Evolutionary conservation across 2,797 vertebrate species (phyloP).

Genomic region (Melanogrammus aeglefinus): DNA sequence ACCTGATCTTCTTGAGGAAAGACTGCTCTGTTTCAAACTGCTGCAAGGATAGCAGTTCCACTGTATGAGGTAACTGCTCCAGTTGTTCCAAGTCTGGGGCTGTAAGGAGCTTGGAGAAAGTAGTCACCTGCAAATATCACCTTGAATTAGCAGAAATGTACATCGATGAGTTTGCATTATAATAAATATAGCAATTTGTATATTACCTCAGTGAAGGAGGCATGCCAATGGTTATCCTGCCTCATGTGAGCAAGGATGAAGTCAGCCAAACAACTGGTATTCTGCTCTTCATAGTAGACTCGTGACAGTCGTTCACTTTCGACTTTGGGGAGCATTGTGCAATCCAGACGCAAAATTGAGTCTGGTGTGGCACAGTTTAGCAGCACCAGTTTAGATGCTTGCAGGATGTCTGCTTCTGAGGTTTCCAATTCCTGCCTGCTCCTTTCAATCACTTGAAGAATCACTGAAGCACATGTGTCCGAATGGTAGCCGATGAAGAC

Average conservation of each 20-base stretch:
- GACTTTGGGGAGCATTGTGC: slow-evolving; percentile 60
- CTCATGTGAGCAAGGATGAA: slow-evolving; percentile 74
- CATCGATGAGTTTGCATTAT: neutral
- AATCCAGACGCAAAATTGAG: slow-evolving; percentile 81
- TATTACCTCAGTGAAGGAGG: slow-evolving; percentile 85
- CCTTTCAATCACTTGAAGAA: slow-evolving; percentile 80
- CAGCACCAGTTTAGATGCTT: slow-evolving; percentile 76
- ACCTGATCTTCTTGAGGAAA: slow-evolving; percentile 89
- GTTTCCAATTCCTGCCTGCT: slow-evolving; percentile 39
- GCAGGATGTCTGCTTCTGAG: slow-evolving; percentile 55
- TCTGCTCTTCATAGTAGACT: slow-evolving; percentile 80
- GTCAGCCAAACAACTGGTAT: slow-evolving; percentile 80
- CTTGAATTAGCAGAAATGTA: slow-evolving; percentile 12
- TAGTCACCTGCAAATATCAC: slow-evolving; percentile 80
- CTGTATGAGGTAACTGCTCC: slow-evolving; percentile 51
- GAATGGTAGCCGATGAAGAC: slow-evolving; percentile 92
- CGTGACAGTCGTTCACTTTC: slow-evolving; percentile 59
- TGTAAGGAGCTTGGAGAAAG: slow-evolving; percentile 93
- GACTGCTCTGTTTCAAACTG: slow-evolving; percentile 94
- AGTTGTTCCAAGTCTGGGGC: slow-evolving; percentile 74
- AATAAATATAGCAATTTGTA: slow-evolving; percentile 7
- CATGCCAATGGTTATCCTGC: neutral
- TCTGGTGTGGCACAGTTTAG: slow-evolving; percentile 91
- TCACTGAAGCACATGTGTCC: slow-evolving; percentile 87
- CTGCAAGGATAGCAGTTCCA: slow-evolving; percentile 83